Percentiles rank a stretch among this genome's conserved stretches.
These are phyloP conservation scores for Epinephelus awoara DNA, from an alignment of 2,797 vertebrate genomes.

Conservation along the genomic window DNA sequence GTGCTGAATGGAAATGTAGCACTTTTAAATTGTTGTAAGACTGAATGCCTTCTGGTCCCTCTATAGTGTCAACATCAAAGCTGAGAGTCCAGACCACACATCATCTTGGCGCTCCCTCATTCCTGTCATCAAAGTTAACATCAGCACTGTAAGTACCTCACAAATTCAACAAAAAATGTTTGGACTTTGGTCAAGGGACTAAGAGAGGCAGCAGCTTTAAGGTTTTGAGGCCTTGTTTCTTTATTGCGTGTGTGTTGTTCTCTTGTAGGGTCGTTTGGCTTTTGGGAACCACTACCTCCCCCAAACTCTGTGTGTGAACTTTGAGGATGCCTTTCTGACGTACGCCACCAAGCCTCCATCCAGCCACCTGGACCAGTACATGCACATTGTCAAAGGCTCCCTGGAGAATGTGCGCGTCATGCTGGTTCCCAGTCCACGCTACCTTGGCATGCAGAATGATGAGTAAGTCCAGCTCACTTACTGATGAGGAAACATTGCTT, in stretches of 20 bases:
- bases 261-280: slow-evolving; percentile 92
- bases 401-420: slow-evolving; percentile 98
- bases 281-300: slow-evolving; percentile 98
- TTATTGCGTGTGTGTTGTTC: neutral
- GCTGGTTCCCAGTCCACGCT: slow-evolving; percentile 97
- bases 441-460: slow-evolving; percentile 96
- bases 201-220: neutral
- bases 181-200: neutral
- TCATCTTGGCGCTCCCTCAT: slow-evolving; percentile 99
- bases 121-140: slow-evolving; percentile 98
- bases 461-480: slow-evolving; percentile 88
- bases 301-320: slow-evolving; percentile 96
- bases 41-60: slow-evolving; percentile 18
- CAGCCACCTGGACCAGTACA: slow-evolving; percentile 97
- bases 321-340: slow-evolving; percentile 97
- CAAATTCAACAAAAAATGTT: neutral
- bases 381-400: slow-evolving; percentile 98
- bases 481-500: neutral
- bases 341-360: slow-evolving; percentile 98
- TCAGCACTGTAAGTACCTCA: slow-evolving; percentile 93
- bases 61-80: slow-evolving; percentile 91
- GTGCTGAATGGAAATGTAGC: slow-evolving; percentile 4
- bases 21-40: neutral
- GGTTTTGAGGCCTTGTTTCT: neutral
- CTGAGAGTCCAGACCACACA: slow-evolving; percentile 92